Evolutionary conservation across 2,113 vertebrate species (phyloP).

Genomic region (Tursiops truncatus): DNA sequence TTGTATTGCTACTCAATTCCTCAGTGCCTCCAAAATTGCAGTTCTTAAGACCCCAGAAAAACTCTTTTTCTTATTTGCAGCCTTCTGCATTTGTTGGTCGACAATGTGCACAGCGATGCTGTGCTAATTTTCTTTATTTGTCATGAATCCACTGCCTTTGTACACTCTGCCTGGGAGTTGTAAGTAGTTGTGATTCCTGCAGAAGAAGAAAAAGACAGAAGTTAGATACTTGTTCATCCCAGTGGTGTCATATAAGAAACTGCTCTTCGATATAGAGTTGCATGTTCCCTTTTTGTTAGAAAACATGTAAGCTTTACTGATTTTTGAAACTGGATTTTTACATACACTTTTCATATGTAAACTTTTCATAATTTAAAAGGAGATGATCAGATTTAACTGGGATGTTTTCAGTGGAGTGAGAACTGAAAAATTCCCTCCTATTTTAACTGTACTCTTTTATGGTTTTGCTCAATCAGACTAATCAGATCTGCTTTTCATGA

Average conservation of each 20-base stretch:
- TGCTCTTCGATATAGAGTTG: background rate
- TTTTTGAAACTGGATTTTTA: background rate
- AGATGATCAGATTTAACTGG: background rate
- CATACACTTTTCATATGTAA: background rate
- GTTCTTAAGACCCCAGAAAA: background rate
- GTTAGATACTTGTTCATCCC: too few relatives aligned
- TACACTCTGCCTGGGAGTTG: background rate
- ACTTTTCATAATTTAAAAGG: background rate
- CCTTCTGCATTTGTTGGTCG: background rate
- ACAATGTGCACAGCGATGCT: fast-evolving
- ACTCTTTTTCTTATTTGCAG: background rate
- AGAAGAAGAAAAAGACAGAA: background rate
- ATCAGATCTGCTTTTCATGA: background rate
- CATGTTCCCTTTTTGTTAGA: background rate
- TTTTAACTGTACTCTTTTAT: fast-evolving
- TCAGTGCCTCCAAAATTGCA: background rate
- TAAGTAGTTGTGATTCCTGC: background rate
- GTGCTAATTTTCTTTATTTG: background rate
- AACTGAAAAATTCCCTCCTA: fast-evolving
- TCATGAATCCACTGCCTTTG: background rate
- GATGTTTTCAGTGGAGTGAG: background rate
- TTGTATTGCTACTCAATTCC: background rate
- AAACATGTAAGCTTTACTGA: background rate
- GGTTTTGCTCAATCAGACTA: background rate
- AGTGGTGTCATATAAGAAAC: background rate